Percentiles rank a stretch among this genome's conserved stretches.
phyloP scores from a whole-genome alignment of 1,140 invertebrate genomes.

The Cataglyphis hispanica region DNA sequence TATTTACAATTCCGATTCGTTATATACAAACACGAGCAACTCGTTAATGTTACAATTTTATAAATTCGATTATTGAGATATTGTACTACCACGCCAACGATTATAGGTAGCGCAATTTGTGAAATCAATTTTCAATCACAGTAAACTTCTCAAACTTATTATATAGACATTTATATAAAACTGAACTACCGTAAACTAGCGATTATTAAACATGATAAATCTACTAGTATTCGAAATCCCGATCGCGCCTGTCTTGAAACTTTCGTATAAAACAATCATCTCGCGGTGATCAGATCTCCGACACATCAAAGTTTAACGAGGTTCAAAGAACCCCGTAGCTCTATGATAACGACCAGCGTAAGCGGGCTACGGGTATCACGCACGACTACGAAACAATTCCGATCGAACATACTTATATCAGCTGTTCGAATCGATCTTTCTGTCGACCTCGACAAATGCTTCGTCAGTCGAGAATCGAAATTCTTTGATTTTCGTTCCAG shows the following conservation, averaged over 20 bases:
- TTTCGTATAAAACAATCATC: slow-evolving; percentile 58
- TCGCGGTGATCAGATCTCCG: slow-evolving; percentile 56
- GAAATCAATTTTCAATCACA: slow-evolving; percentile 27
- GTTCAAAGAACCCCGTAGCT: slow-evolving; percentile 74
- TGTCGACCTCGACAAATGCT: too few species aligned
- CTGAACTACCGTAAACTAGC: background rate
- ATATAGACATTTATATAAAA: slow-evolving; percentile 38
- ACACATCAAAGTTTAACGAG: slow-evolving; percentile 57
- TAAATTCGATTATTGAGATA: slow-evolving; percentile 7
- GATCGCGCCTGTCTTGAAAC: slow-evolving; percentile 22
- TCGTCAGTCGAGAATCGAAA: too few species aligned
- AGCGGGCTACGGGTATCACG: slow-evolving; percentile 65
- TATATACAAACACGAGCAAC: slow-evolving; percentile 16
- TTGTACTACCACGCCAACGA: background rate
- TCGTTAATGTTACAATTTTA: slow-evolving; percentile 15
- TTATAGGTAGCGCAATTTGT: background rate
- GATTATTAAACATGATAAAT: slow-evolving; percentile 33
- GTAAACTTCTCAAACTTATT: background rate
- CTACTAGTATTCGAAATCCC: slow-evolving; percentile 29
- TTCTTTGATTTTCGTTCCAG: too few species aligned
- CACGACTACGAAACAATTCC: slow-evolving; percentile 51
- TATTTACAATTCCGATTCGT: slow-evolving; percentile 60
- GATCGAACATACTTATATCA: background rate
- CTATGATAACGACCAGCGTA: slow-evolving; percentile 24
- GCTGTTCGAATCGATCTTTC: background rate